Conservation (phyloP, 2,113 vertebrate genomes). For the Cranoglanis bouderius region DNA sequence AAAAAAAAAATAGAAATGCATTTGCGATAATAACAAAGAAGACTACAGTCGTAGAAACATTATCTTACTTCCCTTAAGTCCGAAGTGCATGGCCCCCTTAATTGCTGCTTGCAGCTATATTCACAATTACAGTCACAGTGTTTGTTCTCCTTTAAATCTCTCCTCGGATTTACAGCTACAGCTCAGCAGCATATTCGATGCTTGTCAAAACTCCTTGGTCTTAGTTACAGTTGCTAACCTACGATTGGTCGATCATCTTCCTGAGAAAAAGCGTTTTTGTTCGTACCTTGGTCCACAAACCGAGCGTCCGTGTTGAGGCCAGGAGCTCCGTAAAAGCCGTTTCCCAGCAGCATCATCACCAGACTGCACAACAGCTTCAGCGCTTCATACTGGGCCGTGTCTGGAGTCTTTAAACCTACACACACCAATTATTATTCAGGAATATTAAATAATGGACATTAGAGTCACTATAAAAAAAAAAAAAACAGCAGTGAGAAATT, state of each 20-base stretch:
- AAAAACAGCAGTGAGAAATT: too few species aligned
- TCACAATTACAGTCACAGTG: too few species aligned
- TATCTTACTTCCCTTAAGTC: too few species aligned
- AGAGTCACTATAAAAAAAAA: too few species aligned
- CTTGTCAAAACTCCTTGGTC: not conserved
- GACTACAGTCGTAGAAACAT: too few species aligned
- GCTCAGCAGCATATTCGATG: not conserved
- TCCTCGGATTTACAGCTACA: not conserved
- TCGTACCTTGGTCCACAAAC: conserved; percentile 80
- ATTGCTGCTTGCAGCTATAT: not conserved
- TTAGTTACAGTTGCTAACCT: not conserved
- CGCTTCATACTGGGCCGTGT: conserved; percentile 77
- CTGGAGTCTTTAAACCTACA: conserved; percentile 79
- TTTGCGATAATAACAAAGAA: too few species aligned
- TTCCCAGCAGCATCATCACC: conserved; percentile 78
- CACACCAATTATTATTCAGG: not conserved
- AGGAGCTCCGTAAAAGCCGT: conserved; percentile 68
- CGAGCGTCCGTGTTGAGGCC: conserved; percentile 53
- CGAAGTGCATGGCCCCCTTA: not conserved
- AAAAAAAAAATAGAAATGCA: not conserved
- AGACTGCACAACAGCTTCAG: conserved; percentile 86
- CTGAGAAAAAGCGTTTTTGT: not conserved
- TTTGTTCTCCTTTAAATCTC: not conserved
- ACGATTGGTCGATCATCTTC: not conserved
- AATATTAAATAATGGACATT: not conserved